phyloP scores from a whole-genome alignment of 1,140 invertebrate genomes.

The Mya arenaria region DNA sequence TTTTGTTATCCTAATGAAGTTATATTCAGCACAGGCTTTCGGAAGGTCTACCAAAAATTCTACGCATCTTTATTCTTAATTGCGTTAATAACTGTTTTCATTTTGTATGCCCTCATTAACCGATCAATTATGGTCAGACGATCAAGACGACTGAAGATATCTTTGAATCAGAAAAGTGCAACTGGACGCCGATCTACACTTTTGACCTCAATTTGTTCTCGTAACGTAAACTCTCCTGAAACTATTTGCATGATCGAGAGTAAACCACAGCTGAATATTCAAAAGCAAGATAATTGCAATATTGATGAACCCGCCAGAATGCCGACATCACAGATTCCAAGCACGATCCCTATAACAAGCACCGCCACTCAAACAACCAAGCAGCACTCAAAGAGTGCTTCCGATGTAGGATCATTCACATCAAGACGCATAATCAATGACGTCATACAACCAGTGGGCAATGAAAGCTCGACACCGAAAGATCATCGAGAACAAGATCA shows the following conservation, averaged over 20 bases:
- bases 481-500: no score
- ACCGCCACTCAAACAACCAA: neutral
- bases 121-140: slow-evolving; percentile 68
- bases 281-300: neutral
- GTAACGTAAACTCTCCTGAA: slow-evolving; percentile 21
- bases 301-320: no score
- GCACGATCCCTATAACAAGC: neutral
- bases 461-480: no score
- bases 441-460: no score
- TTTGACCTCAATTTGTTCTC: slow-evolving; percentile 10
- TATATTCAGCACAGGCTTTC: slow-evolving; percentile 58
- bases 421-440: no score
- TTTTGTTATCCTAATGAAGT: slow-evolving; percentile 60
- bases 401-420: neutral
- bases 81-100: slow-evolving; percentile 67
- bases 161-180: slow-evolving; percentile 40
- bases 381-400: neutral
- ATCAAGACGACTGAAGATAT: slow-evolving; percentile 48
- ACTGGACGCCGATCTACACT: slow-evolving; percentile 18
- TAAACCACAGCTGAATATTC: neutral
- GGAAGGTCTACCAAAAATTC: slow-evolving; percentile 68
- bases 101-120: slow-evolving; percentile 75
- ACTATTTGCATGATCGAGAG: neutral
- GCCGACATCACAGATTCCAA: no score
- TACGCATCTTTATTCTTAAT: slow-evolving; percentile 73